phyloP scores from a whole-genome alignment of 2,797 vertebrate species.

The Pyrocephalus nanus region DNA sequence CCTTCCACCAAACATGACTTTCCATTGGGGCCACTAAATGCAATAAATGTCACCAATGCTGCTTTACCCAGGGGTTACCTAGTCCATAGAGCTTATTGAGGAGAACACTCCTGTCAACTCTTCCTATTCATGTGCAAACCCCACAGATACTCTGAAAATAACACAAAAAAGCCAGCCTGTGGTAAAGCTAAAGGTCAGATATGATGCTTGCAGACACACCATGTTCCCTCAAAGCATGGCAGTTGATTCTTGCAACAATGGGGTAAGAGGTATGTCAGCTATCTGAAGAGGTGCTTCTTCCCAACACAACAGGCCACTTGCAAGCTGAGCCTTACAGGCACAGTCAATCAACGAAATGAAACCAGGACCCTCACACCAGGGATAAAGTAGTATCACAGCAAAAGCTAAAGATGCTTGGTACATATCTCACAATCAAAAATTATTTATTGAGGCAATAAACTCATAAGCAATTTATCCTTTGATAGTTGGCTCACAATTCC shows the following conservation, averaged over 20 bases:
- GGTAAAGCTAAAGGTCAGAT: neutral
- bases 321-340: neutral
- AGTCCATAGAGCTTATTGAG: neutral
- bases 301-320: neutral
- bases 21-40: too few species aligned
- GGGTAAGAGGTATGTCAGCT: neutral
- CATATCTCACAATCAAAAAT: neutral
- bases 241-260: neutral
- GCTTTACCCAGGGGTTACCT: neutral
- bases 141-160: neutral
- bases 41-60: neutral
- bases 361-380: neutral
- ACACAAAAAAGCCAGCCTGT: neutral
- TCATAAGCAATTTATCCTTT: neutral
- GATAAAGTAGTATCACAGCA: neutral
- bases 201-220: neutral
- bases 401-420: neutral
- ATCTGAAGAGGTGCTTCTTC: neutral
- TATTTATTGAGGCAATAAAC: neutral
- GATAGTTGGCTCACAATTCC: neutral
- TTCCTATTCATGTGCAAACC: neutral
- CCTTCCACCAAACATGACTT: neutral
- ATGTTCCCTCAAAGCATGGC: neutral
- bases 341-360: neutral
- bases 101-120: neutral